Evolutionary conservation across 2,797 vertebrate species (phyloP).

Genomic region (Aplochiton taeniatus): DNA sequence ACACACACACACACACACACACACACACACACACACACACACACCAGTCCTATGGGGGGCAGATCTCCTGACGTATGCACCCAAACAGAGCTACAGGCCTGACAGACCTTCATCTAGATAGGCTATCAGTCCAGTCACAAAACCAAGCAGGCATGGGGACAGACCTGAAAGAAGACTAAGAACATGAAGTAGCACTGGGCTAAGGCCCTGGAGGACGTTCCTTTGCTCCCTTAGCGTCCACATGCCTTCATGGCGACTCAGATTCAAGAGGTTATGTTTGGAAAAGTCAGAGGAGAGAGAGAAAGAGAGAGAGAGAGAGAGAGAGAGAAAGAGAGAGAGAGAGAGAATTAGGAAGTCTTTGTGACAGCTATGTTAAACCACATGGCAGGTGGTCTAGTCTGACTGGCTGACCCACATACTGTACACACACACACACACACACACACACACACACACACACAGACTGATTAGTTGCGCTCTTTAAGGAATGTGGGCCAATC

Average conservation of each 20-base stretch:
- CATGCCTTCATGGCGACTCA: no score
- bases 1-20: slow-evolving; percentile 23
- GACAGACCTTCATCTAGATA: no score
- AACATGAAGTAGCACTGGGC: no score
- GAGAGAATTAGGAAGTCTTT: neutral
- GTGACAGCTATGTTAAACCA: no score
- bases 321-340: neutral
- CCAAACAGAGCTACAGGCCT: neutral
- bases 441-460: slow-evolving; percentile 23
- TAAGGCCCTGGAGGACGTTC: no score
- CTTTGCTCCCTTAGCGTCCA: no score
- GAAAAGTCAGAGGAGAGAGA: neutral
- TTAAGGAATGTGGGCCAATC: slow-evolving; percentile 73
- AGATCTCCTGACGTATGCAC: no score
- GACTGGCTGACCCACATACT: slow-evolving; percentile 8
- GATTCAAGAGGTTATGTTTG: no score
- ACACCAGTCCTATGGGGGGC: no score
- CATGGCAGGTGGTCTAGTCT: neutral
- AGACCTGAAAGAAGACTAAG: no score
- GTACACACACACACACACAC: slow-evolving; percentile 18
- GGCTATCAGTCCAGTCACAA: no score
- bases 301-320: neutral
- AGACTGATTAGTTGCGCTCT: slow-evolving; percentile 64
- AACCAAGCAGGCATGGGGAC: no score
- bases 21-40: slow-evolving; percentile 7